These are phyloP conservation scores for Neolamprologus falcicula DNA, from an alignment of 2,113 vertebrate species.

Conservation along the genomic window DNA sequence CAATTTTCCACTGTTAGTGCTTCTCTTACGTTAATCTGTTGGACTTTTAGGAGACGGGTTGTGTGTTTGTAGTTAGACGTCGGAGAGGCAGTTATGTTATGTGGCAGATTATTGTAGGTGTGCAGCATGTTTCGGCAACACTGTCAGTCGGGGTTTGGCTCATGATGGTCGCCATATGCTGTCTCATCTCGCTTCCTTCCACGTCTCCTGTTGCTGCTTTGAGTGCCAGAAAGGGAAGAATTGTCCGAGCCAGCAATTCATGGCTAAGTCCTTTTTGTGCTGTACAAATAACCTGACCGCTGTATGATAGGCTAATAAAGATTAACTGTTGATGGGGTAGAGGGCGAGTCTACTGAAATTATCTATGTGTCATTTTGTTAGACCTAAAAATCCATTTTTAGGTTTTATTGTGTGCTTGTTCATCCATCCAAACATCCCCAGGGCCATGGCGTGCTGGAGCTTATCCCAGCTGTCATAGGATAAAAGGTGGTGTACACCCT, in stretches of 20 bases:
- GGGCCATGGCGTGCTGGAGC: background rate
- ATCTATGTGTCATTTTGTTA: background rate
- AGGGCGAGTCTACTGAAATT: background rate
- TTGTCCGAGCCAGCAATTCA: background rate
- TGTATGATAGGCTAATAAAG: background rate
- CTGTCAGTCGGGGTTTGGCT: constrained; percentile 40
- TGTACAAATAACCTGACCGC: background rate
- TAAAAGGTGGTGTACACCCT: background rate
- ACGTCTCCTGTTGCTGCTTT: background rate
- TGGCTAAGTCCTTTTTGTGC: background rate
- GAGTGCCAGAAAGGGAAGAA: background rate
- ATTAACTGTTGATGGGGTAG: background rate
- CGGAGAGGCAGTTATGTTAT: background rate
- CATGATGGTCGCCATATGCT: constrained; percentile 30
- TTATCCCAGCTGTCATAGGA: background rate
- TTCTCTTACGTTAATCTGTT: background rate
- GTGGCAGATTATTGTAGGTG: constrained; percentile 24
- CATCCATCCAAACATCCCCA: background rate
- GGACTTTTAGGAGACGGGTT: background rate
- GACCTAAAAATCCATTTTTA: background rate
- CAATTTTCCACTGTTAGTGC: background rate
- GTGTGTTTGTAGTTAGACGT: background rate
- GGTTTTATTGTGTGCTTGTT: background rate
- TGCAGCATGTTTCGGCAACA: constrained; percentile 6
- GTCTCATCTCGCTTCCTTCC: constrained; percentile 8